These are phyloP conservation scores for Myotis davidii DNA, from an alignment of 2,113 vertebrate genomes.

Conservation along the genomic window DNA sequence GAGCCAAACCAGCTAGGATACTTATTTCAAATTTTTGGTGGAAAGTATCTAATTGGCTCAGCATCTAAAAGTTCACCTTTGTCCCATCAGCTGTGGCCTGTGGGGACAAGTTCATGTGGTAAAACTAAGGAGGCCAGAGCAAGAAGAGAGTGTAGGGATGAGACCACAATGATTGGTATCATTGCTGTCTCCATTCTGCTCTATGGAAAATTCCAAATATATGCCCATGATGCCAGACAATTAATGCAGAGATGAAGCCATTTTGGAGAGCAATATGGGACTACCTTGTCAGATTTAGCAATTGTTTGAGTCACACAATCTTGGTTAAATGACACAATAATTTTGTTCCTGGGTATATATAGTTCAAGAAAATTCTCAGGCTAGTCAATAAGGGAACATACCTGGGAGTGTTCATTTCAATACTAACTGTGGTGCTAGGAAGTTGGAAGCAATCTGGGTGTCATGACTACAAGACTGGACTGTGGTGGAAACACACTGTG, in stretches of 20 bases:
- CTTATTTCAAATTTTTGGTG: neutral
- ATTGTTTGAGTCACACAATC: neutral
- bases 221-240: neutral
- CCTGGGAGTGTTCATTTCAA: neutral
- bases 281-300: neutral
- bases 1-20: neutral
- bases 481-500: neutral
- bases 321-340: neutral
- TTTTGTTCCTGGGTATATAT: neutral
- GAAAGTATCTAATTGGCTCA: neutral
- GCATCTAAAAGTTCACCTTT: neutral
- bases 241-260: neutral
- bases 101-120: neutral
- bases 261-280: neutral
- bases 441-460: neutral
- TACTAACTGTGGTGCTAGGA: neutral
- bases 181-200: neutral
- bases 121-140: neutral
- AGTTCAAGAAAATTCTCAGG: neutral
- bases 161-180: neutral
- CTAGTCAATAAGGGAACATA: neutral
- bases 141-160: neutral
- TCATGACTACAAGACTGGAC: neutral
- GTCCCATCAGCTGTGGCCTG: neutral
- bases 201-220: neutral